Base-by-base conservation (phyloP, 2,888 invertebrate genomes). In the Suillia variegata region DNA sequence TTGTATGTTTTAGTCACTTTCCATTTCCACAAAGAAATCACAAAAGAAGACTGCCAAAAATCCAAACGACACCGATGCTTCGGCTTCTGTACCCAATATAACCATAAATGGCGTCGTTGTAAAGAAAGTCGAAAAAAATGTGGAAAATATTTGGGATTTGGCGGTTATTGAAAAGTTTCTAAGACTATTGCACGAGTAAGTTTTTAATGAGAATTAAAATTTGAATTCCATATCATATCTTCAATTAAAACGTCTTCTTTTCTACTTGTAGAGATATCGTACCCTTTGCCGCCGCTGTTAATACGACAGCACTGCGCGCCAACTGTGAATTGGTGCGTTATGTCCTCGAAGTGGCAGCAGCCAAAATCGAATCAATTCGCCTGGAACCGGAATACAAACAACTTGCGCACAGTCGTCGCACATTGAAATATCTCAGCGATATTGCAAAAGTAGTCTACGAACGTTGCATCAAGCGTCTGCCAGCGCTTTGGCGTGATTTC, bases 301-400 rank as follows among this genome's bases (percentile, higher is more conserved):
- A 85, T 60, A 78, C 83, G 0, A 80, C 76, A 26, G 66, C 80
- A 26, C 68, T 88, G 24, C 84, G 84, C 68, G 81, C 83, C 12
- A 84, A 85, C 54, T 74, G 77, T 1, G 84, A 85, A 6, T 80
- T 88, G 45, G 85, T 86, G 60, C 82, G 83, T n/a, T 87, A 86
- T 67, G 79, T 85, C 10, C 72, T 87, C 22, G 82, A 85, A 68
- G 65, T 74, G 5, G 61, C 77, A 0, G 63, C 68, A 1, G 50
- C 55, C 2, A 74, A 72, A 34, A 64, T 81, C 2, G 74, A 76
- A 61, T 58, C 58, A 6, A 70, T 80, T 20, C 79, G 77, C 13
- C 64, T 67, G 26, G 75, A 80, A 60, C 79, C 79, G 0, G 70
- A 72, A 13, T 79, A 79, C 33, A 79, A 80, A 59, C 80, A 81